These are phyloP conservation scores for Vandiemenella viatica DNA, from an alignment of 2,888 invertebrate species.

Conservation along the genomic window DNA sequence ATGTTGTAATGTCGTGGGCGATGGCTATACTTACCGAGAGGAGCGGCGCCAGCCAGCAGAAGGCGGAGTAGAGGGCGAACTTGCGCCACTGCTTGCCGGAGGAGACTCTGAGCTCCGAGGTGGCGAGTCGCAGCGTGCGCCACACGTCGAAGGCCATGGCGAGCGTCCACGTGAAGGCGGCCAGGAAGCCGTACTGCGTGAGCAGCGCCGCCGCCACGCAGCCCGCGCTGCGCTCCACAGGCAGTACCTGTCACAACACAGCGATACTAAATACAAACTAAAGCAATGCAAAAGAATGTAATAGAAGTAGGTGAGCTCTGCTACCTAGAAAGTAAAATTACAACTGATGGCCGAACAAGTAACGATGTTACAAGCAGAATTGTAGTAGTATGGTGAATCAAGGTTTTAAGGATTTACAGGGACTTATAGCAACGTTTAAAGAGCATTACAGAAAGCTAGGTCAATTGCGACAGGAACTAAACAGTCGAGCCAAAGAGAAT, in stretches of 20 bases:
- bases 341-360: too few species aligned
- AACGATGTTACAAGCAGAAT: too few species aligned
- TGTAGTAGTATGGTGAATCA: too few species aligned
- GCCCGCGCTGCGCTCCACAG: constrained; percentile 12
- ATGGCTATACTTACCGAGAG: constrained; percentile 26
- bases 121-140: constrained; percentile 31
- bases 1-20: constrained; percentile 24
- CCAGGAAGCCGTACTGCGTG: constrained; percentile 34
- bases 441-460: too few species aligned
- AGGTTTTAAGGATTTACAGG: too few species aligned
- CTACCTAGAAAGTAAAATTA: too few species aligned
- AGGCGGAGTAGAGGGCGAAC: constrained; percentile 29
- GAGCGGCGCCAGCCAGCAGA: constrained; percentile 30
- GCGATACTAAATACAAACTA: neutral
- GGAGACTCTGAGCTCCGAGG: constrained; percentile 28
- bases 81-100: constrained; percentile 22
- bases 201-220: constrained; percentile 30
- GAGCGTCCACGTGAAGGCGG: constrained; percentile 39
- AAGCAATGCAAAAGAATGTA: neutral
- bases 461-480: too few species aligned
- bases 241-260: constrained; percentile 15
- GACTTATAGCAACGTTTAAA: too few species aligned
- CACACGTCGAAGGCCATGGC: constrained; percentile 36
- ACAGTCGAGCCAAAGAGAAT: too few species aligned
- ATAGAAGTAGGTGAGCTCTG: neutral